Conservation (phyloP, 2,113 vertebrate genomes). For the Gadus macrocephalus region DNA sequence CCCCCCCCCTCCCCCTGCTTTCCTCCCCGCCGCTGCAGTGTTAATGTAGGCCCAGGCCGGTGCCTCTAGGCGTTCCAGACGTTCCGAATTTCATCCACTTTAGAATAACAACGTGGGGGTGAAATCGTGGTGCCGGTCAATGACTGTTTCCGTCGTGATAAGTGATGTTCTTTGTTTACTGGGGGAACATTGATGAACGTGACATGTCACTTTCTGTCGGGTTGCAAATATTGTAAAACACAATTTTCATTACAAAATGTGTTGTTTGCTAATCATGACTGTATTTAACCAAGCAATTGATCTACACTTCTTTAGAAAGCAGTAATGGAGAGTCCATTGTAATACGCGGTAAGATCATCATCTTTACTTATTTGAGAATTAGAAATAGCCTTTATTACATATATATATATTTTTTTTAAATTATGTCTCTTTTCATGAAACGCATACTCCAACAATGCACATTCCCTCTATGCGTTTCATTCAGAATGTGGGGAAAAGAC, state of each 20-base stretch:
- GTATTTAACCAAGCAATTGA: neutral
- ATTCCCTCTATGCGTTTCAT: slow-evolving; percentile 1
- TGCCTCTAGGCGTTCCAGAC: too few species aligned
- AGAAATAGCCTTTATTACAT: neutral
- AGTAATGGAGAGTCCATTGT: neutral
- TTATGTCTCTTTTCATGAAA: too few species aligned
- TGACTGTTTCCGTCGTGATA: too few species aligned
- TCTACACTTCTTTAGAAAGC: slow-evolving; percentile 41
- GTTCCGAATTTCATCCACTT: too few species aligned
- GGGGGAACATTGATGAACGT: neutral
- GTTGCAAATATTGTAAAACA: neutral
- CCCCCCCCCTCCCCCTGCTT: too few species aligned
- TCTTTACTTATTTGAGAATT: neutral
- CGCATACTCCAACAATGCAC: neutral
- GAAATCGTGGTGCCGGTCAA: neutral
- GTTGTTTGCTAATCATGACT: neutral
- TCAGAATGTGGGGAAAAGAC: slow-evolving; percentile 41
- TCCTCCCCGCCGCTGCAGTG: too few species aligned
- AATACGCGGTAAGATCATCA: slow-evolving; percentile 40
- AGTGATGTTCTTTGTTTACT: too few species aligned
- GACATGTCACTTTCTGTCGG: neutral
- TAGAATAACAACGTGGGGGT: neutral
- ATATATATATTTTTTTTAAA: too few species aligned
- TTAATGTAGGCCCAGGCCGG: too few species aligned
- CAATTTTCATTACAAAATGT: neutral